These are phyloP conservation scores for Rhinopomastus cyanomelas DNA, from an alignment of 2,113 vertebrate species.

Conservation along the genomic window DNA sequence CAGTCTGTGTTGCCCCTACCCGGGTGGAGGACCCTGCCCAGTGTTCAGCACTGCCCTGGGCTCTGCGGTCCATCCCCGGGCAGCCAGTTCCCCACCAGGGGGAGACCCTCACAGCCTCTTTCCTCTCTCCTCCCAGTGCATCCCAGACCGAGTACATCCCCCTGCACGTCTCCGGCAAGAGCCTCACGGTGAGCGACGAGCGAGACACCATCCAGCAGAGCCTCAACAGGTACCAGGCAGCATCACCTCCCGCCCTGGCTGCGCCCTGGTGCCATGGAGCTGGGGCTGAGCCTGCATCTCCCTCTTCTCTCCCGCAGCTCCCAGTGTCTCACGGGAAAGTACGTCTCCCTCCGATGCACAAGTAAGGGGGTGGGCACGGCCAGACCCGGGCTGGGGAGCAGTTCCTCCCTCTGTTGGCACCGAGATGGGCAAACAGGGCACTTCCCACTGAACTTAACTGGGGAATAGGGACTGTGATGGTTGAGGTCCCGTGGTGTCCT, in stretches of 20 bases:
- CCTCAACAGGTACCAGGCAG: conserved; percentile 64
- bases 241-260: background rate
- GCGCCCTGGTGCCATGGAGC: background rate
- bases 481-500: fast-evolving
- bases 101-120: background rate
- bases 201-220: conserved; percentile 74
- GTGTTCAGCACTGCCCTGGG: background rate
- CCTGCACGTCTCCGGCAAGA: conserved; percentile 13
- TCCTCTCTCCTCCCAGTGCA: background rate
- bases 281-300: fast-evolving
- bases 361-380: conserved; percentile 67
- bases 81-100: fast-evolving
- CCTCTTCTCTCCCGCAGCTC: conserved; percentile 54
- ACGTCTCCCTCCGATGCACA: conserved; percentile 75
- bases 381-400: fast-evolving
- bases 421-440: fast-evolving
- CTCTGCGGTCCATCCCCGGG: fast-evolving
- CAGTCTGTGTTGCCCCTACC: too few relatives aligned
- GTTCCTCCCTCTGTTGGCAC: background rate
- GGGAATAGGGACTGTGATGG: fast-evolving
- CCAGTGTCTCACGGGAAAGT: conserved; percentile 65
- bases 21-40: too few relatives aligned
- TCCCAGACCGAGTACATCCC: conserved; percentile 57
- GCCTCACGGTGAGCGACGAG: background rate
- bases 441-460: background rate